Evolutionary conservation across 2,113 vertebrate species (phyloP), one percentile per base, ranked within the genome.

Genomic region (Prolemur simus): DNA sequence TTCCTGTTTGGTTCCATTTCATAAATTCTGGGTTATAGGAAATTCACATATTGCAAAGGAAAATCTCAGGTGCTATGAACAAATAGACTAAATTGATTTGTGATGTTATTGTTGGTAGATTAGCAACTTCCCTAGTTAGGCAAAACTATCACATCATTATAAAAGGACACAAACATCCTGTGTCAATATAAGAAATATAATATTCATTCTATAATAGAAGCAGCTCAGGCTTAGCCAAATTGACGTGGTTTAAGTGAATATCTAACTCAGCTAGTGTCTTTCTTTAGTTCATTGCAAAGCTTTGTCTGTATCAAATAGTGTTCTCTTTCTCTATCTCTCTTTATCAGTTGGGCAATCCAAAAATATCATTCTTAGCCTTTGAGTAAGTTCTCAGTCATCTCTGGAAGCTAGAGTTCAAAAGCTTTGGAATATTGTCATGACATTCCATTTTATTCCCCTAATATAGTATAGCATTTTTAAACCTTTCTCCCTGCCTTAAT

Each of bases 181-280:
- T 66, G 23, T 84, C 58, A 76, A 11, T 76, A 63, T 78, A 95
- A 96, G 63, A 97, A 84, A 74, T 84, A 69, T 68, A 66, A 85
- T 69, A 85, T 69, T 71, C 73, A 2, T 23, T 69, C 66, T 96
- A 37, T 83, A 89, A 63, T 80, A 89, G 80, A 69, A 97, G 94
- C 96, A 96, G 86, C 76, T 93, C 91, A 88, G 73, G 71, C 56
- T 96, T 81, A 80, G 80, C 39, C 93, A 90, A 86, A 95, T 78
- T 74, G 74, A 95, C 97, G 49, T 89, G 64, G 37, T 94, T 97
- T 94, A 88, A 92, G 68, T 97, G 97, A 97, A 97, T 96, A 97
- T 25, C 32, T 98, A 78, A 97, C 84, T 94, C 96, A 76, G 78
- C 84, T 89, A 95, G 69, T 56, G 85, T n/a, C 34, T 96, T 73